Percentiles rank a stretch among this genome's conserved stretches.
phyloP scores from a whole-genome alignment of 2,113 vertebrate species.

The Campylorhamphus procurvoides region DNA sequence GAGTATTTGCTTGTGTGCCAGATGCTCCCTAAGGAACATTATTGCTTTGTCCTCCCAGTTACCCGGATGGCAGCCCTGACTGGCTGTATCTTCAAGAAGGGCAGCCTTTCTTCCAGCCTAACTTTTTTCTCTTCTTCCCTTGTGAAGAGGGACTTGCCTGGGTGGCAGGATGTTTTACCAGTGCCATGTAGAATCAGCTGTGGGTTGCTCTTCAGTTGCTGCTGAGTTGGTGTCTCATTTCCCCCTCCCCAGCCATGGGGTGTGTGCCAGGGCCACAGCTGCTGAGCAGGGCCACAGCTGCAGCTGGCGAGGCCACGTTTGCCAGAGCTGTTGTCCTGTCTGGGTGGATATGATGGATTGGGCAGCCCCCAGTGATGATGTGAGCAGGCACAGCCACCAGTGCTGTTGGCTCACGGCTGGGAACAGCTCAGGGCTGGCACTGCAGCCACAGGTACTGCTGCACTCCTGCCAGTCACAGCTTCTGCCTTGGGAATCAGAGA shows the following conservation, averaged over 20 bases:
- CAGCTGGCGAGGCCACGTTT: neutral
- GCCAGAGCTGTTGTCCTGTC: neutral
- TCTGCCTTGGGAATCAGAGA: neutral
- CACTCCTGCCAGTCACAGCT: rapidly evolving
- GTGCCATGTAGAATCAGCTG: neutral
- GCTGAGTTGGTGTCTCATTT: neutral
- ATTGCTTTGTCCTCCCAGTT: neutral
- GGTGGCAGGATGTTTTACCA: neutral
- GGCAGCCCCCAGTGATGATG: neutral
- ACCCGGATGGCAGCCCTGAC: neutral
- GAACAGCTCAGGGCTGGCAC: neutral
- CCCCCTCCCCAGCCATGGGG: neutral
- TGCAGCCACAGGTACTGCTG: neutral
- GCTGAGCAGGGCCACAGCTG: constrained; percentile 6
- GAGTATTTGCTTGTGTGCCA: neutral
- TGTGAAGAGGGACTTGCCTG: neutral
- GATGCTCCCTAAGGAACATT: neutral
- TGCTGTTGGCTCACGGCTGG: neutral
- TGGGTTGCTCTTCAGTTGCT: neutral
- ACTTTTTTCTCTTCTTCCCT: neutral
- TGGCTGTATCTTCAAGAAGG: neutral
- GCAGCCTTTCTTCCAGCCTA: neutral
- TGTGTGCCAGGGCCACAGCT: constrained; percentile 39
- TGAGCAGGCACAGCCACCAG: neutral
- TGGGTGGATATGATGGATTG: neutral